phyloP scores from a whole-genome alignment of 2,113 vertebrate species.

The Picathartes gymnocephalus region DNA sequence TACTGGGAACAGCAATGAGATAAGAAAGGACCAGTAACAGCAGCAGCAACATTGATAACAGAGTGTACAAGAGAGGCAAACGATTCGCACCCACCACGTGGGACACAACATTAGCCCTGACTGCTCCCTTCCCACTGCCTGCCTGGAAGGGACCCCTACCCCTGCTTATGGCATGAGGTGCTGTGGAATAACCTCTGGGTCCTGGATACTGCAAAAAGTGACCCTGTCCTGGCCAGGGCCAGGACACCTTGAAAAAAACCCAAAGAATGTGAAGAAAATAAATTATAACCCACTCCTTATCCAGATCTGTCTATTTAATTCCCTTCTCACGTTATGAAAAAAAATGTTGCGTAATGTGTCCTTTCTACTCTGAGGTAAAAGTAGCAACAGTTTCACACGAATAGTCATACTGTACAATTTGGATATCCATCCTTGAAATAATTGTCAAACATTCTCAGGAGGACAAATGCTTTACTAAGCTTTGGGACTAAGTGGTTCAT shows the following conservation, averaged over 20 bases:
- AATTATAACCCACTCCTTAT: background rate
- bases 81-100: accelerated
- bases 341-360: background rate
- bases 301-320: background rate
- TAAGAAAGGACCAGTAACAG: background rate
- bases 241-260: background rate
- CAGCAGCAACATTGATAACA: background rate
- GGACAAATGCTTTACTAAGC: background rate
- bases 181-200: background rate
- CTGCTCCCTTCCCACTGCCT: background rate
- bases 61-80: background rate
- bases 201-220: background rate
- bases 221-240: background rate
- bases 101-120: background rate
- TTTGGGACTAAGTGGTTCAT: background rate
- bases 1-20: background rate
- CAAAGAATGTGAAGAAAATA: background rate
- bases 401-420: background rate
- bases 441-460: background rate
- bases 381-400: background rate
- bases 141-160: background rate
- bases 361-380: background rate
- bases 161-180: background rate
- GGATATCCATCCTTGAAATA: background rate
- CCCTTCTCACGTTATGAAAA: background rate